Conservation (phyloP, 2,797 vertebrate species). For the Hafferia zeledoni region DNA sequence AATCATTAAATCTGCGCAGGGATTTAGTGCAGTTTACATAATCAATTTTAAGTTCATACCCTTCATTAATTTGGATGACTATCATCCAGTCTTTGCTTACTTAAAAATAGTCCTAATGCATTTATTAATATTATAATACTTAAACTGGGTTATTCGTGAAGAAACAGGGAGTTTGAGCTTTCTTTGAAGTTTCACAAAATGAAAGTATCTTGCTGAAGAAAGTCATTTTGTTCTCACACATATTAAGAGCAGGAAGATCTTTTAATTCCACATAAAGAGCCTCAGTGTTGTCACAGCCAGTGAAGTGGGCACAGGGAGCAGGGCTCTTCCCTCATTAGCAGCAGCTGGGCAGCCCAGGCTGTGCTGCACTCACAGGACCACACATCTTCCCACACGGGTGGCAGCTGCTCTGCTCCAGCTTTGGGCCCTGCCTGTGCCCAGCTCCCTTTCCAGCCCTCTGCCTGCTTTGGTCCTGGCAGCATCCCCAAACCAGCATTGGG, state of each 20-base stretch:
- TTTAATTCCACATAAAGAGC: conserved; percentile 1
- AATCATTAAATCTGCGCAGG: conserved; percentile 60
- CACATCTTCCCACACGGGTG: background rate
- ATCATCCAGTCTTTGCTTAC: conserved; percentile 62
- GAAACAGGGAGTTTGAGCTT: conserved; percentile 7
- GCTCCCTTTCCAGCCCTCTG: background rate
- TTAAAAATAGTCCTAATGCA: conserved; percentile 67
- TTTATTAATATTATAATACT: conserved; percentile 62
- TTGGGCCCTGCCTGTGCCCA: background rate
- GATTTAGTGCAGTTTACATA: conserved; percentile 66
- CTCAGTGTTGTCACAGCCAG: background rate
- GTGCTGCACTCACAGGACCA: no score
- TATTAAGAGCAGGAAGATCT: conserved; percentile 13
- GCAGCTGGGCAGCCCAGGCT: background rate
- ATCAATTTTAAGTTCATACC: conserved; percentile 69
- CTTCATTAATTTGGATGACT: conserved; percentile 69
- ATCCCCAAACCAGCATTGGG: fast-evolving
- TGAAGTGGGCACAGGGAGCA: background rate
- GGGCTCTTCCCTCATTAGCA: background rate
- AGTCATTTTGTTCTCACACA: background rate
- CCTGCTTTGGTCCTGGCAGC: background rate
- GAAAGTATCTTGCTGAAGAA: conserved; percentile 1
- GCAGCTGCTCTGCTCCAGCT: background rate
- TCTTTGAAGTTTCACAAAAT: conserved; percentile 51
- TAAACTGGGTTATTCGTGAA: conserved; percentile 50